These are phyloP conservation scores for Sus cebifrons DNA, from an alignment of 2,797 vertebrate species.

Conservation along the genomic window DNA sequence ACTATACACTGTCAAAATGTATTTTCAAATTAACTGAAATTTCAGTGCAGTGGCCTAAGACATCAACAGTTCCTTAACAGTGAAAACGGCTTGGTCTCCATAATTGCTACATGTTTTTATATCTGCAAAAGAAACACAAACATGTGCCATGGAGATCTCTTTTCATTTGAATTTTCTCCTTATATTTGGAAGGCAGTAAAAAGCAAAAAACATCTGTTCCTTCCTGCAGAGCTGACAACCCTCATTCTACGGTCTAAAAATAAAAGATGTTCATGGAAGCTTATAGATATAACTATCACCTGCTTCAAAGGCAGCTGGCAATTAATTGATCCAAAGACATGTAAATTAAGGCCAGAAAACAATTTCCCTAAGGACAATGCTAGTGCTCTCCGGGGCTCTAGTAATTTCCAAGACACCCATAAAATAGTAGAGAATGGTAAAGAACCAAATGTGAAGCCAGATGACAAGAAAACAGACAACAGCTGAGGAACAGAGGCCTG, in stretches of 20 bases:
- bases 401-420: constrained; percentile 37
- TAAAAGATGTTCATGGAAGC: constrained; percentile 67
- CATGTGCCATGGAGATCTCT: not conserved
- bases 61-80: not conserved
- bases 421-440: not conserved
- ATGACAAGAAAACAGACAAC: constrained; percentile 22
- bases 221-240: constrained; percentile 34
- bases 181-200: constrained; percentile 32
- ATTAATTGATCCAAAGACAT: constrained; percentile 59
- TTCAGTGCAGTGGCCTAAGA: not conserved
- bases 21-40: not conserved
- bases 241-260: constrained; percentile 75
- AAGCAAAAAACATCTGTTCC: constrained; percentile 57
- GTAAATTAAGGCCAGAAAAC: not conserved
- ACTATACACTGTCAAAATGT: not conserved
- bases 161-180: constrained; percentile 61
- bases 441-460: not conserved
- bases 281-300: constrained; percentile 82
- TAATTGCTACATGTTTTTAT: not conserved
- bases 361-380: constrained; percentile 74
- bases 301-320: constrained; percentile 79
- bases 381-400: not conserved
- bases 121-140: constrained; percentile 22
- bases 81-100: not conserved
- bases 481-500: not conserved